These are phyloP conservation scores for Leuciscus waleckii DNA, from an alignment of 2,797 vertebrate genomes.

Conservation along the genomic window DNA sequence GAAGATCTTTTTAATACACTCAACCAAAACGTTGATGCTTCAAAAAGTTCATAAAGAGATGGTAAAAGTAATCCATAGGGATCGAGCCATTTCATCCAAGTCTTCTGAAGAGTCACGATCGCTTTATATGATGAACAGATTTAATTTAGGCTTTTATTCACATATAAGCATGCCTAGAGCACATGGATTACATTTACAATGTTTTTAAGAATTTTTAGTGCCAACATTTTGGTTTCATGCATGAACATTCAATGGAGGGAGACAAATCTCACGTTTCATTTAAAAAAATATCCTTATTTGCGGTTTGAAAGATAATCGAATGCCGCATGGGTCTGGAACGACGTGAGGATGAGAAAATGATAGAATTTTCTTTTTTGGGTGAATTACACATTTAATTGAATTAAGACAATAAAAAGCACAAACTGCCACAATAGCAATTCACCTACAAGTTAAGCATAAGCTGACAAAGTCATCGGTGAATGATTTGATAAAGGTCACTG, in stretches of 20 bases:
- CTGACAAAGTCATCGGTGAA: constrained; percentile 69
- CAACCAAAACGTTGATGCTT: background rate
- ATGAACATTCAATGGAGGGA: background rate
- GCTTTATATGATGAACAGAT: background rate
- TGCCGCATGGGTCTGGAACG: background rate
- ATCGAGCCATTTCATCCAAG: background rate
- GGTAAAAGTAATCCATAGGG: background rate
- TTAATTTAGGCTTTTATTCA: background rate
- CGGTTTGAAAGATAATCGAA: background rate
- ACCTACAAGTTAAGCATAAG: constrained; percentile 59
- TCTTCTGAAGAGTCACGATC: background rate
- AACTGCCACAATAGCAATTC: constrained; percentile 64
- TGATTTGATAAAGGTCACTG: constrained; percentile 69
- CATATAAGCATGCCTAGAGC: background rate
- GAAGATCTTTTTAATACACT: too few species aligned
- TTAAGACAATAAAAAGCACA: constrained; percentile 63
- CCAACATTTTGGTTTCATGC: background rate
- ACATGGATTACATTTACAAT: background rate
- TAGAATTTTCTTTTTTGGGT: background rate
- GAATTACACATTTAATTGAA: background rate
- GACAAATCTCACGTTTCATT: background rate
- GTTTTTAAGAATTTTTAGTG: background rate
- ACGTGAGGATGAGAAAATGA: background rate
- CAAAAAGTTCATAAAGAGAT: background rate
- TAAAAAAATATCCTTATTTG: background rate